Base-by-base conservation (phyloP, 2,113 vertebrate genomes). In the Actenoides lindsayi region DNA sequence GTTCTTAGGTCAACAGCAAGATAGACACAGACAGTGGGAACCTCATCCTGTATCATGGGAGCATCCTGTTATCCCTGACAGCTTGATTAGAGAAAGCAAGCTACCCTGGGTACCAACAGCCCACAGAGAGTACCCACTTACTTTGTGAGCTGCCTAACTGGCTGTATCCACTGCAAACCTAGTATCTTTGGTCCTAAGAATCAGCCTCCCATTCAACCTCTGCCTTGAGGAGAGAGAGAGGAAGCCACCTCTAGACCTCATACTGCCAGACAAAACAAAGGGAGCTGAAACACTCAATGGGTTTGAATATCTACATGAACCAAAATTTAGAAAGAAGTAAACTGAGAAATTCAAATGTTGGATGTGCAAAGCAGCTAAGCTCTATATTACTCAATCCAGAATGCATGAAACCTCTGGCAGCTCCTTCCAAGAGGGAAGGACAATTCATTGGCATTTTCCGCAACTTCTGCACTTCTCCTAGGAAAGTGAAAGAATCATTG, bases 31-130 rank as follows among this genome's bases (percentile, higher is more conserved):
- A 75, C 85, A 95, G 86, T 77, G 88, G 68, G 83, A 95, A 67
- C 68, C 28, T 85, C 85, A 91, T 75, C 81, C 67, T 69, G 63
- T 93, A 88, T 94, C 83, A 95, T 79, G 79, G 83, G 68, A 94
- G 75, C 63, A 92, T 95, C 93, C 87, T 96, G 94, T 87, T 93
- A 84, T 75, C 90, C 69, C 87, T 75, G 41, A 62, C 5, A 17
- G 75, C 13, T 57, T 83, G 20, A 6, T 5, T 0, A 60, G 62
- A 89, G 48, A 59, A 79, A 93, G 83, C 39, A 87, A 83, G 39
- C 74, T 87, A 16, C 42, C 70, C 42, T 94, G 77, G 41, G 69
- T 82, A 84, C 69, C 12, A 57, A 42, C 18, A 94, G 39, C 44
- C 80, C 51, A 51, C 64, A 83, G 54, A 83, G 28, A 46, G n/a